Conservation (phyloP, 2,888 invertebrate species). For the Drosophila lacicola region DNA sequence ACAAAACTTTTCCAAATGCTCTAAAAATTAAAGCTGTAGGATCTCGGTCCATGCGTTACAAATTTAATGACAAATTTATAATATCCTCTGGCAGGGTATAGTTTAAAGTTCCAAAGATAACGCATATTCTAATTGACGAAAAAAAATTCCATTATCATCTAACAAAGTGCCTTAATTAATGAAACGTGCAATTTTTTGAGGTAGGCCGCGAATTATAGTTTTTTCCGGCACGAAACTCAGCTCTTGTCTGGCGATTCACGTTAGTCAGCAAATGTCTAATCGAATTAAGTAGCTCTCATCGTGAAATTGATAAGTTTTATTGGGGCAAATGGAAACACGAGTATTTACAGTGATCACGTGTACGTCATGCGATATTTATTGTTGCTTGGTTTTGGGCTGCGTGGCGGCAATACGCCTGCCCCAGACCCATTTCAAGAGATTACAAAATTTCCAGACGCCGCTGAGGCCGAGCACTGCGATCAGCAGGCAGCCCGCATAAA, state of each 20-base stretch:
- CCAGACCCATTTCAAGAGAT: conserved; percentile 15
- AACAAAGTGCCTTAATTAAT: not conserved
- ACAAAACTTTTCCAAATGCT: too few relatives aligned
- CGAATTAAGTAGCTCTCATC: not conserved
- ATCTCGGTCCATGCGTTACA: too few relatives aligned
- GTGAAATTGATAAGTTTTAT: not conserved
- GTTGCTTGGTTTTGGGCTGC: conserved; percentile 47
- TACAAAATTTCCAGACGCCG: conserved; percentile 29
- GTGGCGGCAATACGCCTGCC: not conserved
- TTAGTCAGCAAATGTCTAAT: conserved; percentile 1
- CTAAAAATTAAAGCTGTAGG: too few relatives aligned
- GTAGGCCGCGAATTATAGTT: not conserved
- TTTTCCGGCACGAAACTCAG: not conserved
- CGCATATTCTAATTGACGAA: not conserved
- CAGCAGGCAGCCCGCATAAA: conserved; percentile 69
- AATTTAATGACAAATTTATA: not conserved
- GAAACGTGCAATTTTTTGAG: not conserved
- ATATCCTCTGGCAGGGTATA: not conserved
- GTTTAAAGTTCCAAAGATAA: not conserved
- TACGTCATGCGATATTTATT: conserved; percentile 32
- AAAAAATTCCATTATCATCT: not conserved
- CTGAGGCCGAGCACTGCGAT: conserved; percentile 27
- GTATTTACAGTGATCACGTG: not conserved
- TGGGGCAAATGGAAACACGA: not conserved
- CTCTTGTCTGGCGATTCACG: not conserved